phyloP scores from a whole-genome alignment of 2,797 vertebrate species.

The Xenopus petersii region DNA sequence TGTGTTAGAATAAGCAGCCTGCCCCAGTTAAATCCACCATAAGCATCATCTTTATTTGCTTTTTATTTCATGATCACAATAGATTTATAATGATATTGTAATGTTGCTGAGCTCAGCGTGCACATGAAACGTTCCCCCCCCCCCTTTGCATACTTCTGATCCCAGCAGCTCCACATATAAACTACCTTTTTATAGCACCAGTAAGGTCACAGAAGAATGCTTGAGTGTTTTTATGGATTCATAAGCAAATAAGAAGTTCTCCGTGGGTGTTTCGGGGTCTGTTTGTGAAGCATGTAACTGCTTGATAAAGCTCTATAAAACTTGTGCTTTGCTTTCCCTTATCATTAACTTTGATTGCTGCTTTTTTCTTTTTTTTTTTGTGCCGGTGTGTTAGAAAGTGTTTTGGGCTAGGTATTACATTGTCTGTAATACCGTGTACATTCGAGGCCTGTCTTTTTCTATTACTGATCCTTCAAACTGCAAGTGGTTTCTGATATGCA shows the following conservation, averaged over 20 bases:
- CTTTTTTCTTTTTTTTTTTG: no score
- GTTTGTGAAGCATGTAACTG: slow-evolving; percentile 1
- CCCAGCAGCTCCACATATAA: background rate
- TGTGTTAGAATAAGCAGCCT: no score
- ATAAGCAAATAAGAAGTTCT: background rate
- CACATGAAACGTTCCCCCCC: no score
- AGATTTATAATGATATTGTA: no score
- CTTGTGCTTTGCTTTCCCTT: background rate
- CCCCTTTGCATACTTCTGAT: background rate
- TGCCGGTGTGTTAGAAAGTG: no score
- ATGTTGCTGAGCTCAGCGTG: no score
- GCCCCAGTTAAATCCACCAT: no score
- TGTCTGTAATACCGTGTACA: background rate
- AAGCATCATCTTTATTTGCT: no score
- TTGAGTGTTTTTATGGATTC: slow-evolving; percentile 3
- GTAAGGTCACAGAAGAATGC: background rate
- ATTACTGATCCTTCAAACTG: slow-evolving; percentile 2
- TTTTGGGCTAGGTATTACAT: no score
- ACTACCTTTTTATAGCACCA: background rate
- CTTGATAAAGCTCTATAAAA: slow-evolving; percentile 15
- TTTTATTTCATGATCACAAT: no score
- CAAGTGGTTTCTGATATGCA: background rate
- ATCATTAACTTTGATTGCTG: no score
- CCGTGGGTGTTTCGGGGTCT: background rate
- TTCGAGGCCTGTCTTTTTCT: background rate